Base-by-base conservation (phyloP, 1,140 invertebrate genomes). In the Choristoneura fumiferana region DNA sequence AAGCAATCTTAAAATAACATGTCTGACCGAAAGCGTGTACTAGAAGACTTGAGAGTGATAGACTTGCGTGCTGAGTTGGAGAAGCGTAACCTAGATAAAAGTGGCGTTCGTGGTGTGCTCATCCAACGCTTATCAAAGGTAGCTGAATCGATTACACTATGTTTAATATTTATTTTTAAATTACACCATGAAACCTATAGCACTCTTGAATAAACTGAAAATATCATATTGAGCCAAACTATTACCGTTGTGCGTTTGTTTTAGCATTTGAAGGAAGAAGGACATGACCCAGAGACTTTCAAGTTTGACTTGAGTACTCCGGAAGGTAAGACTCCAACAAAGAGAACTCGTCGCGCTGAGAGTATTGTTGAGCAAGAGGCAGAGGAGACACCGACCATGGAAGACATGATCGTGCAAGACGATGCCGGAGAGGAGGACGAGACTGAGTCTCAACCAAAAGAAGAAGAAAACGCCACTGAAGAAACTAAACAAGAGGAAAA, bases 31-130 rank as follows among this genome's bases (percentile, higher is more conserved):
- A 87, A 86, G 80, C 90, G 94, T 76, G 96, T 95, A 89, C 86
- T 98, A 18, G 89, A 90, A 45, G 97, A 98, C 73, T 91, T 98
- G 57, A 92, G 96, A 63, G 97, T 98, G 54, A 94, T 96, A 73
- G 97, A 99, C 90, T 91, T 99, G 15, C 94, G 94, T 73, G 91
- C 91, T 18, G 96, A 98, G 78, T 87, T 99, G 45, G 97, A 98
- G 80, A 96, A 96, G 79, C 92, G 97, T 64, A 94, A 95, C 63
- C 87, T 98, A 17, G 97, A 98, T 81, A 96, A 95, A 81, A 93
- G 92, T 63, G 98, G 97, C 38, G 94, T 97, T 34, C 98, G 98
- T 88, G 94, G 95, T 43, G 94, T 94, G 55, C 91, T 99, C 14
- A 90, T 96, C 29, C 96, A 98, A 63, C 92, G 97, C 57, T 90